phyloP scores from a whole-genome alignment of 2,888 invertebrate species.

The Stenodera caucasica region DNA sequence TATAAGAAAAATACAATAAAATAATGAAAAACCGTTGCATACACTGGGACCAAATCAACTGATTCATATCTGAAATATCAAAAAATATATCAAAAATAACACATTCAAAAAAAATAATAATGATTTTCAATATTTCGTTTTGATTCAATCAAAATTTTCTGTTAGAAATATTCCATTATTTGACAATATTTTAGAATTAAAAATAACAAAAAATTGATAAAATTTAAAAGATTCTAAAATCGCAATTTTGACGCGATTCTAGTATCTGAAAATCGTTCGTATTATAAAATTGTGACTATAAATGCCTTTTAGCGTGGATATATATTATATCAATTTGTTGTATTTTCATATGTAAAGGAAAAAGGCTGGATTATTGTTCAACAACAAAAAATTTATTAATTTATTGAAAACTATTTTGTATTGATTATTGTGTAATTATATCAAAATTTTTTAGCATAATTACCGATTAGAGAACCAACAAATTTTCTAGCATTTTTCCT shows the following conservation, averaged over 20 bases:
- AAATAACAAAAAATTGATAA: slow-evolving; percentile 34
- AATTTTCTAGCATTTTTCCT: slow-evolving; percentile 40
- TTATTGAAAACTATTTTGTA: slow-evolving; percentile 20
- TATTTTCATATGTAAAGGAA: slow-evolving; percentile 51
- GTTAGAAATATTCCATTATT: slow-evolving; percentile 53
- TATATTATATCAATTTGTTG: slow-evolving; percentile 53
- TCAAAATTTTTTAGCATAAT: slow-evolving; percentile 8
- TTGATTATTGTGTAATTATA: slow-evolving; percentile 18
- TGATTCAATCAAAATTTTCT: no score
- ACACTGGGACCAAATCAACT: slow-evolving; percentile 55
- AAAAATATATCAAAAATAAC: slow-evolving; percentile 46
- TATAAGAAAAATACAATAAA: background rate
- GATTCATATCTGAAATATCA: slow-evolving; percentile 55
- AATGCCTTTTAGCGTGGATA: slow-evolving; percentile 57
- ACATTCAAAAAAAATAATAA: no score
- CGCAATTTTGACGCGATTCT: slow-evolving; percentile 14
- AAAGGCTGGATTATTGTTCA: slow-evolving; percentile 41
- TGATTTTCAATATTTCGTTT: no score
- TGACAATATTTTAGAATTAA: slow-evolving; percentile 56
- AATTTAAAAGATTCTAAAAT: background rate
- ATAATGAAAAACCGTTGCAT: slow-evolving; percentile 37
- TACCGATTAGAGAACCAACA: background rate
- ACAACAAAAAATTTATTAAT: slow-evolving; percentile 9
- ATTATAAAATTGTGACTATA: slow-evolving; percentile 56
- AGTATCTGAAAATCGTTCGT: slow-evolving; percentile 40